Conservation (phyloP, 2,113 vertebrate species). For the Corythoichthys intestinalis region DNA sequence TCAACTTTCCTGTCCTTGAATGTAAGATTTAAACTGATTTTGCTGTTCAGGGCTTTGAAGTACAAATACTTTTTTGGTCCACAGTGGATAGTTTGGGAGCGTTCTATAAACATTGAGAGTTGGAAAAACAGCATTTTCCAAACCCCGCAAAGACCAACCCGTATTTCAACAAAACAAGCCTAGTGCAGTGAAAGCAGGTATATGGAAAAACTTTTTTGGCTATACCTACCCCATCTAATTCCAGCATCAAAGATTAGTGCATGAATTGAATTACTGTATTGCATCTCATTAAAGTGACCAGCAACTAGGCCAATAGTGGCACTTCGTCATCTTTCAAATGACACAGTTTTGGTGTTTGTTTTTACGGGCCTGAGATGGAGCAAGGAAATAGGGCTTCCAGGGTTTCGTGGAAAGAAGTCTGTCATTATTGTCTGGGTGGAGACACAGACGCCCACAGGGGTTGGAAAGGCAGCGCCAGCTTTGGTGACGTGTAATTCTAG, state of each 20-base stretch:
- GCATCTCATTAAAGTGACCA: too few relatives aligned
- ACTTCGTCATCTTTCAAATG: slow-evolving; percentile 31
- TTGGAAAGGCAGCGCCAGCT: slow-evolving; percentile 30
- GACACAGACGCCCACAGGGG: slow-evolving; percentile 31
- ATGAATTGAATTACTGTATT: neutral
- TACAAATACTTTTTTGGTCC: neutral
- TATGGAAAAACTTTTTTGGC: neutral
- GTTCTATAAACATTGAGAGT: neutral
- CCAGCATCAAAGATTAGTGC: neutral
- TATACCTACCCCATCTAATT: neutral
- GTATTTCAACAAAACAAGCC: neutral
- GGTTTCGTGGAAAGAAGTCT: slow-evolving; percentile 21
- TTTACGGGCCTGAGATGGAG: slow-evolving; percentile 26
- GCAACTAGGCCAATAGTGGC: neutral
- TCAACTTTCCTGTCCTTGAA: too few relatives aligned
- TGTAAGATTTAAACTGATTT: too few relatives aligned
- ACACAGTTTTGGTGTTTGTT: slow-evolving; percentile 27
- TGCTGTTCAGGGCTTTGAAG: too few relatives aligned
- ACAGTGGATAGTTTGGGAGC: neutral
- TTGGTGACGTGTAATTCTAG: slow-evolving; percentile 45
- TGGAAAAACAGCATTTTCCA: neutral
- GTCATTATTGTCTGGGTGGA: slow-evolving; percentile 63
- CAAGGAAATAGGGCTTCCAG: slow-evolving; percentile 15
- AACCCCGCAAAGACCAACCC: neutral
- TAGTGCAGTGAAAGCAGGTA: neutral